Evolutionary conservation across 2,113 vertebrate genomes (phyloP), one percentile per base, ranked within the genome.

Genomic region (Centropus bengalensis): DNA sequence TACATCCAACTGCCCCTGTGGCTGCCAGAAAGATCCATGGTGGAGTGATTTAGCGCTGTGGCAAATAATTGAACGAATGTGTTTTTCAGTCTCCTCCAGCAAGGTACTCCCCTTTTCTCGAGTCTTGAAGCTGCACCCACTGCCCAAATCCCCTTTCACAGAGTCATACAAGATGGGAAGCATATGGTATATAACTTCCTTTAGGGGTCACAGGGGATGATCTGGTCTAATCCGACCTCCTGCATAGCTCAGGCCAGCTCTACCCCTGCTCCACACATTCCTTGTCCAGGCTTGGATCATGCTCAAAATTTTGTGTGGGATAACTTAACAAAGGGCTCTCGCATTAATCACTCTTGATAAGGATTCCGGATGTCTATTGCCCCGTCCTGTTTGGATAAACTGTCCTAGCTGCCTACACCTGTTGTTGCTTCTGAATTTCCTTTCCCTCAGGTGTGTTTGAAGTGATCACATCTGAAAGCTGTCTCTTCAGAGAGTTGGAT

Each of bases 11-110:
- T 96, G 82, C 64, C 90, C 85, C 63, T 86, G 90, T 8, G 7
- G 79, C 91, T 86, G 76, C 80, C 16, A 28, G 75, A 28, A 71
- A 33, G 71, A 93, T 88, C 68, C 92, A 83, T 79, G 88, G 92
- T 82, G 93, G 22, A 90, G 80, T 63, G 26, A 93, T 94, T 94
- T 90, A 92, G 82, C 2, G 10, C 68, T 81, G 76, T 26, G 6
- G 68, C 80, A 6, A 5, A 30, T 93, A 88, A 94, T 81, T 92
- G 91, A 76, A 67, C 59, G 91, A 94, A 89, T 32, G 40, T 0
- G 5, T 44, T 87, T 94, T 94, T 94, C 66, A 71, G 0, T 86
- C 82, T 91, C 90, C 63, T 91, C 49, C 75, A 85, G 82, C 36
- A 85, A 89, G 49, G 78, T 67, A 42, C 54, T 68, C 82, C 59